Evolutionary conservation across 2,888 invertebrate genomes (phyloP), one percentile per base, ranked within the genome.

Genomic region (Lasioglossum vierecki): DNA sequence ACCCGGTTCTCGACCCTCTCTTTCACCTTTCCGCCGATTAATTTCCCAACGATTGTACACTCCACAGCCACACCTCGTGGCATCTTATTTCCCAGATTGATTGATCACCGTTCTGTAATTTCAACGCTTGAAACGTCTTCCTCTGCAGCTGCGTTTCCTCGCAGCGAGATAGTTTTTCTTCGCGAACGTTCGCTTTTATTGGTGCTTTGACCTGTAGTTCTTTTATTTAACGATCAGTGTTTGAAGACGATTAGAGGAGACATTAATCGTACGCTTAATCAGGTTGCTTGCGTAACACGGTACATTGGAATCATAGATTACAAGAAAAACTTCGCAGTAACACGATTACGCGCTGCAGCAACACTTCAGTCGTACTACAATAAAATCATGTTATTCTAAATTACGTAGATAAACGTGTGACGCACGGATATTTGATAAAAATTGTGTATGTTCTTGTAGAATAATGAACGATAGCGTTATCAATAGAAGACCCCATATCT

Each of bases 51-150:
- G 60, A 60, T 60, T 15, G 26, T 11, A 26, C 60, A n/a, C 60
- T 5, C 15, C 26, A 26, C 26, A 26, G 60, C 60, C 60, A 60
- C 26, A 26, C 60, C 60, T 26, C 4, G 13, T 60, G 60, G 26
- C 60, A 60, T 60, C 60, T 60, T 60, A 60, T 60, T 60, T 26
- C 60, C 26, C 13, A n/a, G 60, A 60, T 60, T 60, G 60, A 60
- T 26, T 5, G 26, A 60, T 60, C 60, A 26, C 11, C 57, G n/a
- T 26, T 26, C 26, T 11, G 60, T 13, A 13, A 26, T 60, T 60
- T 60, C 26, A 26, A 13, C 26, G 60, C 26, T 22, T 22, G 15
- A 53, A 53, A 22, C 49, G 22, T 44, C 49, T 8, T 0, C 53
- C 8, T 22, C 22, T 8, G 22, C 53, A 53, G 22, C 53, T 53